phyloP scores from a whole-genome alignment of 1,140 invertebrate species.

The Sinella curviseta region DNA sequence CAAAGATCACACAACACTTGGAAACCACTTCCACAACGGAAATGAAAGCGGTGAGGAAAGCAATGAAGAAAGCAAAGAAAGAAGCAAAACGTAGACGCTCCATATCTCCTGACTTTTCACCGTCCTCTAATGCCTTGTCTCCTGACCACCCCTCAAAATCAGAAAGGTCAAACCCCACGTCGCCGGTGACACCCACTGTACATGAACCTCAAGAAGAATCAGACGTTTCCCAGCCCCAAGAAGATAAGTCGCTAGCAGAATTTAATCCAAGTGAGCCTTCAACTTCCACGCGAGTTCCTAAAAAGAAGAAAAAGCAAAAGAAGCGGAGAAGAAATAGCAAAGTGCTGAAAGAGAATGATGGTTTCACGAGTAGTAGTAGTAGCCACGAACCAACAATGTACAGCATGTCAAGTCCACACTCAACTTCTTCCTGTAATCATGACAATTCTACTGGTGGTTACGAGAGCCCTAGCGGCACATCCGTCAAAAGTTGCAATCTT shows the following conservation, averaged over 20 bases:
- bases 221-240: slow-evolving; percentile 1
- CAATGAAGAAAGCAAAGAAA: slow-evolving; percentile 46
- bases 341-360: background rate
- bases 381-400: background rate
- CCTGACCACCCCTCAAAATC: slow-evolving; percentile 12
- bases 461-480: background rate
- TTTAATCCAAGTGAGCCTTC: background rate
- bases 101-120: background rate
- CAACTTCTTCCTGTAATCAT: background rate
- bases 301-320: slow-evolving; percentile 18
- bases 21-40: background rate
- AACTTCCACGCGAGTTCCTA: background rate
- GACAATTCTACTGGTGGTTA: background rate
- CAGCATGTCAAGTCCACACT: background rate
- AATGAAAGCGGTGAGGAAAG: slow-evolving; percentile 39
- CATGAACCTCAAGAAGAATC: background rate
- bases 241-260: background rate
- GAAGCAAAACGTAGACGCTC: slow-evolving; percentile 33
- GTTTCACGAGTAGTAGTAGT: slow-evolving; percentile 1
- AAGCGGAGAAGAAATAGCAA: slow-evolving; percentile 1
- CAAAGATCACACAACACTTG: slow-evolving; percentile 36
- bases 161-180: background rate
- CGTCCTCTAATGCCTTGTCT: slow-evolving; percentile 6
- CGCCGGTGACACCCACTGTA: background rate
- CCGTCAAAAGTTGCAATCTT: background rate